Percentiles rank a stretch among this genome's conserved stretches.
phyloP scores from a whole-genome alignment of 2,888 invertebrate species.

The Gasteruption jaculator region DNA sequence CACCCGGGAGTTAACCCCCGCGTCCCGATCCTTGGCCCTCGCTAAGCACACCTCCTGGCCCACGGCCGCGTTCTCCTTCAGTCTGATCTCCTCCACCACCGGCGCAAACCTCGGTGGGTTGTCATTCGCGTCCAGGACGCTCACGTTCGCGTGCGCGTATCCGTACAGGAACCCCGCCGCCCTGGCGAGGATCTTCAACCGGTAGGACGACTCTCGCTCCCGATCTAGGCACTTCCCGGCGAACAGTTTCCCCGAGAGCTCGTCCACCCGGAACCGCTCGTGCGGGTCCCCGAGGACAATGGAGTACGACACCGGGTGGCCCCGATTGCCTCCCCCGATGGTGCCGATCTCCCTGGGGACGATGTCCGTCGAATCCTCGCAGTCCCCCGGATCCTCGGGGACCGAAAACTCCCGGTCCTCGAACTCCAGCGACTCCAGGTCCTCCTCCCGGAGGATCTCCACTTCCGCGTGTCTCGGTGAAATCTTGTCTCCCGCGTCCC shows the following conservation, averaged over 20 bases:
- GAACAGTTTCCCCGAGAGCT: conserved; percentile 71
- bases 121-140: conserved; percentile 84
- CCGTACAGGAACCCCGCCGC: conserved; percentile 72
- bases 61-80: conserved; percentile 87
- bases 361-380: conserved; percentile 28
- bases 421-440: conserved; percentile 71
- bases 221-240: conserved; percentile 79
- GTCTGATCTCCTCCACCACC: conserved; percentile 69
- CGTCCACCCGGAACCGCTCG: conserved; percentile 75
- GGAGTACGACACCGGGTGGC: conserved; percentile 60
- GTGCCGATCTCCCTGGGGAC: conserved; percentile 73
- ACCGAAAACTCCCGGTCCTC: conserved; percentile 81
- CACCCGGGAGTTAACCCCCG: conserved; percentile 82
- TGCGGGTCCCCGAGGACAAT: conserved; percentile 78
- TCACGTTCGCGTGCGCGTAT: conserved; percentile 74
- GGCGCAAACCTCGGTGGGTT: conserved; percentile 83
- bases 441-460: conserved; percentile 72
- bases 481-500: conserved; percentile 73
- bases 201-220: conserved; percentile 73
- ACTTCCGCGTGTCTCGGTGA: conserved; percentile 73
- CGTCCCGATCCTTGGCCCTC: conserved; percentile 81
- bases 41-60: conserved; percentile 90
- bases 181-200: conserved; percentile 75
- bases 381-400: conserved; percentile 72
- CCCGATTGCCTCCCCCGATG: conserved; percentile 58